phyloP scores from a whole-genome alignment of 1,140 invertebrate species.

The Drosophila suzukii region DNA sequence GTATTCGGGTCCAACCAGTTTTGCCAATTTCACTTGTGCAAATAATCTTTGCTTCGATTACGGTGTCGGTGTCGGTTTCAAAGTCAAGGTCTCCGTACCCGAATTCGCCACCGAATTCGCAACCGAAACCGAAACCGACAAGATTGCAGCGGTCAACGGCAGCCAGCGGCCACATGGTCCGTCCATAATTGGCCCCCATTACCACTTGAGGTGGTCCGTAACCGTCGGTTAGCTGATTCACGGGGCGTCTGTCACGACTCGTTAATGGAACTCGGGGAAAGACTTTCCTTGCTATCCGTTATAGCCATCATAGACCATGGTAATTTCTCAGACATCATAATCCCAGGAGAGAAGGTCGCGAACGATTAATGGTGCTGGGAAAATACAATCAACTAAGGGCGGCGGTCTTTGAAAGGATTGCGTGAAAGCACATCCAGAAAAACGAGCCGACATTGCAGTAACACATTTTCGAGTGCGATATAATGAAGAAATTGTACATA shows the following conservation, averaged over 20 bases:
- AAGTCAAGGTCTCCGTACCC: conserved; percentile 68
- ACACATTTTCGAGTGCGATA: conserved; percentile 9
- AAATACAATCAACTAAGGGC: background rate
- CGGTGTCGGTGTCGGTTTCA: conserved; percentile 46
- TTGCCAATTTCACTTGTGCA: conserved; percentile 35
- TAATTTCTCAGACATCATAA: background rate
- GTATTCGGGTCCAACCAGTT: conserved; percentile 49
- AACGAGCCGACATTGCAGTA: conserved; percentile 36
- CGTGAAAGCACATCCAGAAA: conserved; percentile 37
- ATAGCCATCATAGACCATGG: too few species aligned
- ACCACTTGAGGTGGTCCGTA: conserved; percentile 43
- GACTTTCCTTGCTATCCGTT: background rate
- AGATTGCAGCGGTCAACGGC: conserved; percentile 41
- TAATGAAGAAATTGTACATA: conserved; percentile 16
- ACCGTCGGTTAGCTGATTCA: conserved; percentile 38
- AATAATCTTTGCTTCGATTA: background rate
- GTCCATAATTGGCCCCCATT: conserved; percentile 72
- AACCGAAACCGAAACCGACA: background rate
- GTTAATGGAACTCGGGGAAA: conserved; percentile 12
- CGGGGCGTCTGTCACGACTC: conserved; percentile 40
- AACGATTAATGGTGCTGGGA: conserved; percentile 7
- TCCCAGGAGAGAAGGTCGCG: conserved; percentile 13
- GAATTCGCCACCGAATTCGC: background rate
- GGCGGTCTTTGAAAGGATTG: conserved; percentile 12
- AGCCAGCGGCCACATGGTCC: conserved; percentile 35